These are phyloP conservation scores for Drosophila prolongata DNA, from an alignment of 2,888 invertebrate genomes.

Conservation along the genomic window DNA sequence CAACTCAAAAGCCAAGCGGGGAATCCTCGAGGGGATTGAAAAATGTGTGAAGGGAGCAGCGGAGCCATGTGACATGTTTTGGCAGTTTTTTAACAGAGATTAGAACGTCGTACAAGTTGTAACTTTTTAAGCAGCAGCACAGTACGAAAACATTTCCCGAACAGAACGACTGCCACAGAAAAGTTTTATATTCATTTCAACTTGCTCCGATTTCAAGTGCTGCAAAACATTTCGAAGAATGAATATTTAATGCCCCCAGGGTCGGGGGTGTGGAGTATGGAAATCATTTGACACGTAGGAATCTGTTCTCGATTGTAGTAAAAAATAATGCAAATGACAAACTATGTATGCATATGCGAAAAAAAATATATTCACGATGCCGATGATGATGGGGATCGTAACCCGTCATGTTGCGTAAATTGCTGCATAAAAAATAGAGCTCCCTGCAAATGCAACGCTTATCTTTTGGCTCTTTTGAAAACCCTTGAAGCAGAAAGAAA, in stretches of 20 bases:
- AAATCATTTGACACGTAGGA: conserved; percentile 47
- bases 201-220: conserved; percentile 38
- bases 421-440: conserved; percentile 60
- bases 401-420: conserved; percentile 60
- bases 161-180: conserved; percentile 37
- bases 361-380: conserved; percentile 11
- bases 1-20: conserved; percentile 61
- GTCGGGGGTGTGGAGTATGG: conserved; percentile 2
- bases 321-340: conserved; percentile 75
- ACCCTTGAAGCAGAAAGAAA: conserved; percentile 54
- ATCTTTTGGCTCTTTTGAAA: conserved; percentile 56
- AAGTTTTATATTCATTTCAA: conserved; percentile 57
- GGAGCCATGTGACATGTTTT: conserved; percentile 74
- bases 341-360: conserved; percentile 20
- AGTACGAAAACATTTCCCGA: conserved; percentile 52
- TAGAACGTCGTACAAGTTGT: conserved; percentile 75
- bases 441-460: conserved; percentile 33
- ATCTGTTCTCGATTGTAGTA: conserved; percentile 43
- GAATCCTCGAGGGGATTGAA: conserved; percentile 1
- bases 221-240: conserved; percentile 34
- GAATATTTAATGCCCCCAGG: conserved; percentile 42
- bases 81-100: conserved; percentile 71
- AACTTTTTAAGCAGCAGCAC: conserved; percentile 63
- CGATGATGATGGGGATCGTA: conserved; percentile 26
- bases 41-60: conserved; percentile 14